Percentiles rank a stretch among this genome's conserved stretches.
Evolutionary conservation across 2,113 vertebrate genomes (phyloP).

Genomic region (Lamprologus tigripictilis): DNA sequence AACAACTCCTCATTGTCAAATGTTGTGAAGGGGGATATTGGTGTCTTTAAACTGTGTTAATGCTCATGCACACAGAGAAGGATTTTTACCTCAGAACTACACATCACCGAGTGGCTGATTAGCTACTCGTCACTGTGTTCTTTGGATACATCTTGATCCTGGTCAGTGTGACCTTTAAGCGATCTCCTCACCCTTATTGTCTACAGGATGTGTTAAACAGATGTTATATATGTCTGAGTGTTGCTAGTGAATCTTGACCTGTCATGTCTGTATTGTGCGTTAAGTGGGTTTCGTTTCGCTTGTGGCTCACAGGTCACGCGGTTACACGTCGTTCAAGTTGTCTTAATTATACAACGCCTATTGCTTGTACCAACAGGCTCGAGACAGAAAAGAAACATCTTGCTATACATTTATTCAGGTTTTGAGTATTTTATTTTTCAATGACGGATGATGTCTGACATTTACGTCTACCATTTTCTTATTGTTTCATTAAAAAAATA

Average conservation of each 20-base stretch:
- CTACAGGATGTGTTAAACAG: not conserved
- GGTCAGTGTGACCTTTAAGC: not conserved
- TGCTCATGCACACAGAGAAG: not conserved
- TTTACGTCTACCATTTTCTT: not conserved
- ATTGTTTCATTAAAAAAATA: not conserved
- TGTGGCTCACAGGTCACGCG: conserved; percentile 9
- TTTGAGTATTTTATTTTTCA: not conserved
- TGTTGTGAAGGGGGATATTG: not conserved
- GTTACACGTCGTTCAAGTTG: not conserved
- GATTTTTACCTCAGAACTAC: not conserved
- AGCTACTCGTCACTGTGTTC: not conserved
- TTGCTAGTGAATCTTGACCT: not conserved
- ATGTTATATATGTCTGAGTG: not conserved
- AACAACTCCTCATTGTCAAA: not conserved
- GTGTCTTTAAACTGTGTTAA: not conserved
- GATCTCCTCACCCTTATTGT: not conserved
- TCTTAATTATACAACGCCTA: not conserved
- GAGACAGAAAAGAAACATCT: not conserved
- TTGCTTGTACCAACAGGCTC: not conserved
- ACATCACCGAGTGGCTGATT: not conserved
- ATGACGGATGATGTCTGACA: not conserved
- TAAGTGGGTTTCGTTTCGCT: not conserved
- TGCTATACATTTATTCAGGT: not conserved
- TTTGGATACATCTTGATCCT: not conserved
- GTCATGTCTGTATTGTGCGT: not conserved